Conservation (phyloP, 2,888 invertebrate genomes). For the Graphium colonna region DNA sequence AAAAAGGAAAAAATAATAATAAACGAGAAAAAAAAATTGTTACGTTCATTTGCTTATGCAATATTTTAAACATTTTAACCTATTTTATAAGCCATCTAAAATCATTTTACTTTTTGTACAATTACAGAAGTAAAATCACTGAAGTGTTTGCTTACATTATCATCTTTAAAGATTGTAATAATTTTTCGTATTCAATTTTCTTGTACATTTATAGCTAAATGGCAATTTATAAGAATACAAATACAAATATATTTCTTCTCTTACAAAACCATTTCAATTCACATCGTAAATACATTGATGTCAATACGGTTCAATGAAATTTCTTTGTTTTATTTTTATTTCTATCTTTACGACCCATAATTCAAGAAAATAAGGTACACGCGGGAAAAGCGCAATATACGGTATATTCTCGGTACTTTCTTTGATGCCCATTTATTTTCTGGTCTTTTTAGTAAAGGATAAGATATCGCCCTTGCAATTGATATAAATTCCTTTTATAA, state of each 20-base stretch:
- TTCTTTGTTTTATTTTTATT: slow-evolving; percentile 64
- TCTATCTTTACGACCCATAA: slow-evolving; percentile 67
- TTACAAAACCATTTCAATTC: slow-evolving; percentile 13
- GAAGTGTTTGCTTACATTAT: too few species aligned
- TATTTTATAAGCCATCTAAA: too few species aligned
- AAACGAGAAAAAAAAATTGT: too few species aligned
- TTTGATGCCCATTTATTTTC: slow-evolving; percentile 18
- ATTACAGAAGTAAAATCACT: not conserved
- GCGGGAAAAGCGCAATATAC: slow-evolving; percentile 19
- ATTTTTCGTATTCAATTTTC: too few species aligned
- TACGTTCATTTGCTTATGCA: too few species aligned
- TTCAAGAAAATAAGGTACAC: slow-evolving; percentile 33
- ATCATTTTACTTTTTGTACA: too few species aligned
- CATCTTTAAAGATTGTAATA: not conserved
- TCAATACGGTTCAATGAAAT: slow-evolving; percentile 54
- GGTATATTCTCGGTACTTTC: slow-evolving; percentile 18
- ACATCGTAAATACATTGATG: slow-evolving; percentile 18
- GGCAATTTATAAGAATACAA: not conserved
- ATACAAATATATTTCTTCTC: not conserved
- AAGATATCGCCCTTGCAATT: slow-evolving; percentile 6
- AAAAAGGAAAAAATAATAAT: too few species aligned
- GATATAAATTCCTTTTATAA: slow-evolving; percentile 7
- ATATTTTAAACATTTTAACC: too few species aligned
- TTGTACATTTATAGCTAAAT: too few species aligned
- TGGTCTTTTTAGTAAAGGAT: slow-evolving; percentile 5